Evolutionary conservation across 2,797 vertebrate genomes (phyloP).

Genomic region (Myotis vivesi): DNA sequence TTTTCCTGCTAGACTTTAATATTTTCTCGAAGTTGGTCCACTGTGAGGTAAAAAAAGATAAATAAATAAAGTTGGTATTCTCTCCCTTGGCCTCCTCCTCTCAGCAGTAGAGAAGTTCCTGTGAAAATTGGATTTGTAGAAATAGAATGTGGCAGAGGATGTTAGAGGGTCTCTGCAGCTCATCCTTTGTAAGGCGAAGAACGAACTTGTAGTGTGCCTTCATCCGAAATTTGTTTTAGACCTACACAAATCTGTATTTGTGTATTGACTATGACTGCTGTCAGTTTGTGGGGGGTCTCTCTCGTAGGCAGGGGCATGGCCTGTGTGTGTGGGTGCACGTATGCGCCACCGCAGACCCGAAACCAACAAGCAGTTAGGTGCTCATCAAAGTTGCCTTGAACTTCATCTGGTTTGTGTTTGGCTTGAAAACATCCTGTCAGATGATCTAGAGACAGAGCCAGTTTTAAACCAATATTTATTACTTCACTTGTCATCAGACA

Average conservation of each 20-base stretch:
- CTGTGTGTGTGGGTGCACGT: too few species aligned
- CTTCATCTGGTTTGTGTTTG: conserved; percentile 3
- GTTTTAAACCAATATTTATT: background rate
- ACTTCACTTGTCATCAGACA: background rate
- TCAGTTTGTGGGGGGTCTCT: background rate
- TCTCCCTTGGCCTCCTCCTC: background rate
- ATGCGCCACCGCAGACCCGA: background rate
- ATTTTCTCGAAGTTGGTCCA: background rate
- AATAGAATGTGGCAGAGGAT: background rate
- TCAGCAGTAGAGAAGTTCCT: background rate
- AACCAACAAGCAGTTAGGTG: background rate
- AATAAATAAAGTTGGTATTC: background rate
- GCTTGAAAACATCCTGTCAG: background rate
- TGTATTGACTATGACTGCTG: background rate
- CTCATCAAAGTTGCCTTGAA: background rate
- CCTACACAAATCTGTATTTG: background rate
- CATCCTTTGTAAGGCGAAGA: background rate
- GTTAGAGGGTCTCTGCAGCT: background rate
- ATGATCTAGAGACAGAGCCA: background rate
- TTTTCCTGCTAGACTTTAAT: background rate
- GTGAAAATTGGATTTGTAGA: conserved; percentile 38
- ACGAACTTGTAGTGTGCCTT: background rate
- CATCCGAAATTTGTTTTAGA: background rate
- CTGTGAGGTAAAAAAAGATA: background rate
- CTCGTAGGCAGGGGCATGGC: background rate